These are phyloP conservation scores for Pygocentrus nattereri DNA, from an alignment of 2,797 vertebrate species.

Conservation along the genomic window DNA sequence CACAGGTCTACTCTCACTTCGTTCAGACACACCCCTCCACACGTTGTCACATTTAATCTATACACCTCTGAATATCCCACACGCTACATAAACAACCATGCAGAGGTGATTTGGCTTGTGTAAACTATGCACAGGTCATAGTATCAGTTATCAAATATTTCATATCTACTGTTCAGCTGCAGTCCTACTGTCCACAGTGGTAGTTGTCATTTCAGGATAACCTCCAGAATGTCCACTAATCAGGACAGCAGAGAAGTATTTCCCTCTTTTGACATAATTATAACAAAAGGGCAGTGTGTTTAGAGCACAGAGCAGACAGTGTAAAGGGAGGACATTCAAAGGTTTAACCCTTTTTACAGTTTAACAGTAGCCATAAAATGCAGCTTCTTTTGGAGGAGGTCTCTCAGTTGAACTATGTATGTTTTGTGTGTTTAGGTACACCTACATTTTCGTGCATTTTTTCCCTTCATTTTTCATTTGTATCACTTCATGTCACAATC, in stretches of 20 bases:
- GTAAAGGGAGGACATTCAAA: neutral
- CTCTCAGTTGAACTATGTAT: too few relatives aligned
- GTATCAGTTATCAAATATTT: slow-evolving; percentile 39
- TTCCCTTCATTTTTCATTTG: too few relatives aligned
- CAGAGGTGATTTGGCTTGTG: slow-evolving; percentile 40
- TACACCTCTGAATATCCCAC: slow-evolving; percentile 48
- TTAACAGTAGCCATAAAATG: too few relatives aligned
- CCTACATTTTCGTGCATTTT: too few relatives aligned
- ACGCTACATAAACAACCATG: slow-evolving; percentile 57
- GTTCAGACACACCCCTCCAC: slow-evolving; percentile 56
- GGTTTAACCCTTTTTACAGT: neutral
- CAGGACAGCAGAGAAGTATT: neutral
- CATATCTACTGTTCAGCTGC: slow-evolving; percentile 23
- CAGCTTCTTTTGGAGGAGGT: too few relatives aligned
- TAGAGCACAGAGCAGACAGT: slow-evolving; percentile 23
- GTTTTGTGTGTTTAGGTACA: too few relatives aligned
- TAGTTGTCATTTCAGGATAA: slow-evolving; percentile 30
- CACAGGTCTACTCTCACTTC: slow-evolving; percentile 42
- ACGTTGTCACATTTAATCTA: slow-evolving; percentile 53
- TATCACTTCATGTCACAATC: too few relatives aligned
- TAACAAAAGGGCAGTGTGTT: slow-evolving; percentile 8
- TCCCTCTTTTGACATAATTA: slow-evolving; percentile 37
- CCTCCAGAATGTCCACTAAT: slow-evolving; percentile 10
- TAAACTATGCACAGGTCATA: slow-evolving; percentile 45
- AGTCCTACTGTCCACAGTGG: slow-evolving; percentile 2